A percentile compares a stretch with the other conserved stretches of the same genome.
Conservation (phyloP, 1,140 invertebrate species). For the Drosophila pallidifrons region DNA sequence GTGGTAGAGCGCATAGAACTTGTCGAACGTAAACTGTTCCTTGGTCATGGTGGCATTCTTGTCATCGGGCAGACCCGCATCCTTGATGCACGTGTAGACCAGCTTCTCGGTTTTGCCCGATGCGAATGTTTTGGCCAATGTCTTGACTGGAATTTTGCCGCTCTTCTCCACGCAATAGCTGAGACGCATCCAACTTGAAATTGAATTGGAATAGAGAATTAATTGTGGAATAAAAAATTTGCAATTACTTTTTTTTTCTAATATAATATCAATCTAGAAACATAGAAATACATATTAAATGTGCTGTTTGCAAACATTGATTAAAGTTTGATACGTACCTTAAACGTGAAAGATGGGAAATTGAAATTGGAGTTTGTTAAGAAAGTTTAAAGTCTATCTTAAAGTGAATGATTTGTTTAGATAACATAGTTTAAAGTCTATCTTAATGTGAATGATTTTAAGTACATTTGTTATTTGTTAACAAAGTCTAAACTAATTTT, state of each 20-base stretch:
- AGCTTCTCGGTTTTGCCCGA: slow-evolving; percentile 98
- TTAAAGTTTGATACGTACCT: not conserved
- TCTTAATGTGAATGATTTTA: too few relatives aligned
- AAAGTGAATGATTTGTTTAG: too few relatives aligned
- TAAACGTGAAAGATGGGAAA: not conserved
- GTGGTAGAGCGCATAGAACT: slow-evolving; percentile 99
- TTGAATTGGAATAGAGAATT: not conserved
- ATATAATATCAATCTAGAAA: too few relatives aligned
- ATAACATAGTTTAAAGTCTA: too few relatives aligned
- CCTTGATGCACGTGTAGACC: slow-evolving; percentile 98
- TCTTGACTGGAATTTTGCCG: slow-evolving; percentile 98
- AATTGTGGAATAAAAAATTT: not conserved
- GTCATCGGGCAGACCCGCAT: slow-evolving; percentile 96
- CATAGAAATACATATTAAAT: not conserved
- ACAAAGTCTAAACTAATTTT: too few relatives aligned
- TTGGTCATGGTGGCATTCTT: slow-evolving; percentile 99
- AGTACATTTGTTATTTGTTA: too few relatives aligned
- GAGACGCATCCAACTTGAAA: slow-evolving; percentile 96
- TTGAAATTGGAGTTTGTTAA: too few relatives aligned
- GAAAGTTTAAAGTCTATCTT: too few relatives aligned
- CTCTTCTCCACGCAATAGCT: slow-evolving; percentile 96
- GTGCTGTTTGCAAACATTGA: not conserved
- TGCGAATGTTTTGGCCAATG: slow-evolving; percentile 98
- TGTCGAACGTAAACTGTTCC: slow-evolving; percentile 98
- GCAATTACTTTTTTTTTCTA: too few relatives aligned